Evolutionary conservation across 1,140 invertebrate species (phyloP).

Genomic region (Bombus huntii): DNA sequence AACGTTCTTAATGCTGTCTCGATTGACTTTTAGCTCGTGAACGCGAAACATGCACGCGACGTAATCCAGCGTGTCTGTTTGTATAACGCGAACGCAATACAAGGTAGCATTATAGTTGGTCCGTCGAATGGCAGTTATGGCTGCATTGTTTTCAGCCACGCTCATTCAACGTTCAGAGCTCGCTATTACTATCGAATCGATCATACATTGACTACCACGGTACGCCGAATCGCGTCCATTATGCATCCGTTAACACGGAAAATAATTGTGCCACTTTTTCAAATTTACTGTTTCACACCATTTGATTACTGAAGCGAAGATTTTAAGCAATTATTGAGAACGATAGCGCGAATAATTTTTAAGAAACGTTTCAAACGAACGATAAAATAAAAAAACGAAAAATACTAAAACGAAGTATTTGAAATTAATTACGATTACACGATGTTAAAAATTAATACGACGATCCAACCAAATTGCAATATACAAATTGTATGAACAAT

Average conservation of each 20-base stretch:
- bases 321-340: neutral
- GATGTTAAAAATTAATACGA: neutral
- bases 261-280: neutral
- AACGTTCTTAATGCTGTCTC: neutral
- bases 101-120: neutral
- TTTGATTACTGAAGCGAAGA: neutral
- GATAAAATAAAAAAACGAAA: too few species aligned
- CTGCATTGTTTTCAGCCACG: slow-evolving; percentile 37
- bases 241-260: neutral
- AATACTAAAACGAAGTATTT: too few species aligned
- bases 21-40: neutral
- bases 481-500: too few species aligned
- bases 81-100: neutral
- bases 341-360: neutral
- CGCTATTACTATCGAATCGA: slow-evolving; percentile 12
- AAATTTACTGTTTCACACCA: neutral
- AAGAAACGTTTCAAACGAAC: too few species aligned
- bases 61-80: neutral
- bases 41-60: neutral
- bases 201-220: slow-evolving; percentile 19
- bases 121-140: slow-evolving; percentile 28
- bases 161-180: slow-evolving; percentile 34
- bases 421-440: neutral
- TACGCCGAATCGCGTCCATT: neutral
- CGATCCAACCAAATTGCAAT: too few species aligned